Conservation (phyloP, 2,888 invertebrate genomes). For the Trichogramma dendrolimi region DNA sequence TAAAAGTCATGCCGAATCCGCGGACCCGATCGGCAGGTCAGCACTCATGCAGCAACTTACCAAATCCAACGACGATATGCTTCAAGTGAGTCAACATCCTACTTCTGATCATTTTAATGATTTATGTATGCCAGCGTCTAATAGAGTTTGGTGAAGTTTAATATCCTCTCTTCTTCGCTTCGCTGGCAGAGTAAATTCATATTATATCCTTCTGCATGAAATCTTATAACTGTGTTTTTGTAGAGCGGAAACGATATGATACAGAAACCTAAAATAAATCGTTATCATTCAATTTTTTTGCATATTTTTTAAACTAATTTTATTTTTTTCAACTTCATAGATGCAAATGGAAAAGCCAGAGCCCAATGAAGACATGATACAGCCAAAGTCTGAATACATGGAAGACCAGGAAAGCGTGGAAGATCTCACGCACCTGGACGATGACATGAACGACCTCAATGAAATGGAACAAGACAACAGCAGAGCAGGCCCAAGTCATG, state of each 20-base stretch:
- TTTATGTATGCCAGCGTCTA: constrained; percentile 41
- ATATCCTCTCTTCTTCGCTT: constrained; percentile 43
- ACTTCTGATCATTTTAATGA: constrained; percentile 4
- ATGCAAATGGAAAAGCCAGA: constrained; percentile 56
- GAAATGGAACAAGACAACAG: constrained; percentile 69
- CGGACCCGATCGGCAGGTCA: constrained; percentile 49
- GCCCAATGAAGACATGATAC: constrained; percentile 58
- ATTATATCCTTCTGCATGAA: constrained; percentile 46
- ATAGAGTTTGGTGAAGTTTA: constrained; percentile 38
- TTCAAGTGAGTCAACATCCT: constrained; percentile 41
- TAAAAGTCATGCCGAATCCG: constrained; percentile 43
- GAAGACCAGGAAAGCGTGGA: constrained; percentile 72
- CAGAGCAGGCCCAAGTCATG: constrained; percentile 63
- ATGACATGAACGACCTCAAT: constrained; percentile 65
- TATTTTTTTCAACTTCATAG: constrained; percentile 31
- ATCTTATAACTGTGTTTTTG: constrained; percentile 32
- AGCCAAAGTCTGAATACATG: constrained; percentile 72
- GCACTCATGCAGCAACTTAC: constrained; percentile 50
- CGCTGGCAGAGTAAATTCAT: constrained; percentile 49
- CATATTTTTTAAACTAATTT: constrained; percentile 9
- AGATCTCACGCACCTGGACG: constrained; percentile 79
- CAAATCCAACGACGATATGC: constrained; percentile 50
- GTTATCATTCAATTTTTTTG: background rate
- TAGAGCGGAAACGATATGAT: constrained; percentile 48
- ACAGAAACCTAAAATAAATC: constrained; percentile 31